Base-by-base conservation (phyloP, 30 jellyfish, hydroid and myxozoan species). In the Pseudorhiza aurosa region DNA sequence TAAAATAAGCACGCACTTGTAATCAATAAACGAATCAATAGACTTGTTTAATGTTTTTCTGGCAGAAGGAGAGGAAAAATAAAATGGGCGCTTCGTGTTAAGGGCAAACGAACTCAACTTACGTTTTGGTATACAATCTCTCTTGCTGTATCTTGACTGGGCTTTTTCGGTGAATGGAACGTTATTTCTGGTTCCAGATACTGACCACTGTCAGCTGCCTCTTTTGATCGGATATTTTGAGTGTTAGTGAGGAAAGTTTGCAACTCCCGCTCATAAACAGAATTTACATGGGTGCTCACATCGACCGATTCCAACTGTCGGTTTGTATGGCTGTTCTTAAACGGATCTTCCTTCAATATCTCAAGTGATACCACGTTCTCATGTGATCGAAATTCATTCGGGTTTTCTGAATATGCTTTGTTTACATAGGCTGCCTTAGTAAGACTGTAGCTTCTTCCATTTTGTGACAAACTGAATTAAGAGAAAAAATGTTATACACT, bases 321-420 rank as follows among this genome's bases (percentile, higher is more conserved):
- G 28, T 50, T 65, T 1, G 91, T 51, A 46, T 80, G 36, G n/a
- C 77, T 45, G 43, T 80, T 65, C 29, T 65, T 80, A 29, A 80
- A 80, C n/a, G 91, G 91, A 29, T 80, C 91, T 33, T 80, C 91
- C 32, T 80, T 76, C 50, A 80, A 12, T 11, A 80, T 59, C 58
- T 65, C 72, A 19, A 80, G 39, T 10, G 91, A 77, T 25, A 80
- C 84, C 5, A 55, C 68, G 0, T 62, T 58, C 27, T 70, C 80
- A 29, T 64, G 74, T 15, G 70, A 21, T 24, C 75, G 91, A 33
- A 45, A 80, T 18, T 80, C 91, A 26, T 83, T 21, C 21, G 65
- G 67, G 15, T 64, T 55, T 1, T 40, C 77, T 31, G 46, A 65
- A 36, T 80, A 80, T n/a, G 82, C 77, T 35, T 67, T 26, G 91